Evolutionary conservation across 92 coral and sea anemone species (phyloP).

Genomic region (Epizoanthus stellaris): DNA sequence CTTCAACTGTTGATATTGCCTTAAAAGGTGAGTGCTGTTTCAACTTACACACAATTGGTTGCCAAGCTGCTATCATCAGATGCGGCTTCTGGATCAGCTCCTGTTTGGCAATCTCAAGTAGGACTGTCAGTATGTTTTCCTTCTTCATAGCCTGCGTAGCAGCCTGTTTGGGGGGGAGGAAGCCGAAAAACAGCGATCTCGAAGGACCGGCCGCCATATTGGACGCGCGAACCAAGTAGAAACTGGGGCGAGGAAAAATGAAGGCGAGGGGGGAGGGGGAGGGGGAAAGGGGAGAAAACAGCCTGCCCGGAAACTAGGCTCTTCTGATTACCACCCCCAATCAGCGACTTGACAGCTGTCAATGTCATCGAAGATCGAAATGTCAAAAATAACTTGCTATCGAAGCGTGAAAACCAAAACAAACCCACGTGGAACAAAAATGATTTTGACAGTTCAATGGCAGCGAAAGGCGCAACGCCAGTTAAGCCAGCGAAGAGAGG

Average conservation of each 20-base stretch:
- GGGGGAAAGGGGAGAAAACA: too few relatives aligned
- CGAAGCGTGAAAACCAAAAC: not conserved
- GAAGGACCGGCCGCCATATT: too few relatives aligned
- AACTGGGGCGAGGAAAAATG: too few relatives aligned
- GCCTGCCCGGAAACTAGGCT: not conserved
- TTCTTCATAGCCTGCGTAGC: not conserved
- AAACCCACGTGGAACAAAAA: not conserved
- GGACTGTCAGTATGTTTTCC: not conserved
- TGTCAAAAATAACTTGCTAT: too few relatives aligned
- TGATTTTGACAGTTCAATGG: not conserved
- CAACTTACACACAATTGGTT: conserved; percentile 37
- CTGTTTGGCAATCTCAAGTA: conserved; percentile 59
- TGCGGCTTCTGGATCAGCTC: conserved; percentile 71
- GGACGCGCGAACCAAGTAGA: too few relatives aligned
- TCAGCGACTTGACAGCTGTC: conserved; percentile 6
- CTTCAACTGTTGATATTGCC: conserved; percentile 22
- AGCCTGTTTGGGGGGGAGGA: too few relatives aligned
- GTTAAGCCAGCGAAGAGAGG: not conserved
- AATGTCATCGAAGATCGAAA: not conserved
- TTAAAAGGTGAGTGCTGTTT: conserved; percentile 11
- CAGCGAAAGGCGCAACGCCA: not conserved
- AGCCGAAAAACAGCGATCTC: too few relatives aligned
- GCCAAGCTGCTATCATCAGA: conserved; percentile 66
- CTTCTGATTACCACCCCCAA: not conserved
- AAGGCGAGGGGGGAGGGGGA: too few relatives aligned